Base-by-base conservation (phyloP, 2,888 invertebrate genomes). In the Heterodera filipjevi region DNA sequence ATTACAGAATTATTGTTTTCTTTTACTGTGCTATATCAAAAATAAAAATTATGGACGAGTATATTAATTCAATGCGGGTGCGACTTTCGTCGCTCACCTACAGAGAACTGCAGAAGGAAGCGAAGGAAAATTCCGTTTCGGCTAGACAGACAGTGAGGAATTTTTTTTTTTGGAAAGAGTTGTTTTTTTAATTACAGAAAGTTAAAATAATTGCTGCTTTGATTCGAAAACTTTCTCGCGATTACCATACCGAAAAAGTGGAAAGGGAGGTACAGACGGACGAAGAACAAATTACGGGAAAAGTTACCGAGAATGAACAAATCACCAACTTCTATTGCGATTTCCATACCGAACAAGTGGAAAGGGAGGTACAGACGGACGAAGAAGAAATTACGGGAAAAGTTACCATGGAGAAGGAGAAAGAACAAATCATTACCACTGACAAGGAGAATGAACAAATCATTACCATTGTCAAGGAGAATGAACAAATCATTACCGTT, bases 71-170 rank as follows among this genome's bases (percentile, higher is more conserved):
- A 12, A 27, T 59, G 59, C 59, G 59, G n/a, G 27, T 27, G 27
- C n/a, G 59, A 27, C 22, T 59, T 6, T 59, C 59, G n/a, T 59
- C 59, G 19, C 27, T 59, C 27, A 10, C 59, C 22, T 59, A 59
- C 59, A 30, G 59, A 59, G 59, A 59, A n/a, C 5, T 59, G 59
- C 59, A 59, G 59, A n/a, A 59, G 27, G 59, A 59, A 59, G 59
- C 59, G 5, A 59, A 59, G 12, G n/a, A 19, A 10, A 59, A 59
- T 27, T 59, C n/a, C 59, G 27, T 59, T 59, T 6, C 59, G 27
- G 59, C 59, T 8, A 59, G 59, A n/a, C n/a, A 59, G 5, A 59
- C n/a, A 22, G 59, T 59, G 59, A 59, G 10, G n/a, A 27, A 8
- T 22, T 59, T 10, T 27, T 1, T 59, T 27, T 59, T n/a, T n/a